phyloP scores from a whole-genome alignment of 2,888 invertebrate species.

The Andrena chrysosceles region DNA sequence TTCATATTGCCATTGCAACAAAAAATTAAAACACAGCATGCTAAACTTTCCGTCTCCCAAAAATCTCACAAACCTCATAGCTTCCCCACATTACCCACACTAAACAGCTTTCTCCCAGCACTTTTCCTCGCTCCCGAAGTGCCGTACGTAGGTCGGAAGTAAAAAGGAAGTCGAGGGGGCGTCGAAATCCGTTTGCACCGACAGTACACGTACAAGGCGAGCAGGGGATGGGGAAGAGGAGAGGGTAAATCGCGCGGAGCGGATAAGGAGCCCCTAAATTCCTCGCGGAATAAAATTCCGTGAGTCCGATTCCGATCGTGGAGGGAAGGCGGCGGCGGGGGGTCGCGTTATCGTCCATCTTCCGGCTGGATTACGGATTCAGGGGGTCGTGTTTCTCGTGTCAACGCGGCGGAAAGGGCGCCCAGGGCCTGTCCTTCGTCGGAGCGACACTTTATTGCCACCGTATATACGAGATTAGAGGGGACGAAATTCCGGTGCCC shows the following conservation, averaged over 20 bases:
- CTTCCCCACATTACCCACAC: not conserved
- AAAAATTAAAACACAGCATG: too few relatives aligned
- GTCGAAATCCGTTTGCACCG: not conserved
- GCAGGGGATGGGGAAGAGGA: not conserved
- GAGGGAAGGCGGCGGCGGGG: not conserved
- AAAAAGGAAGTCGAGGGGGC: not conserved
- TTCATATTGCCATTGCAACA: too few relatives aligned
- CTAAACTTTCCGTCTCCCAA: too few relatives aligned
- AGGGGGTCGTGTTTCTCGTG: conserved; percentile 43
- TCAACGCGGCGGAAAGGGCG: conserved; percentile 47
- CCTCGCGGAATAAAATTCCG: conserved; percentile 36
- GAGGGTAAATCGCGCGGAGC: conserved; percentile 11
- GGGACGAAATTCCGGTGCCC: conserved; percentile 62
- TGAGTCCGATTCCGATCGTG: conserved; percentile 27
- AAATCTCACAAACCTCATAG: too few relatives aligned
- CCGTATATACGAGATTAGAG: conserved; percentile 70
- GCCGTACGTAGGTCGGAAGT: not conserved
- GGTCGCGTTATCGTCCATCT: conserved; percentile 54
- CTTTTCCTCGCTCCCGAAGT: not conserved
- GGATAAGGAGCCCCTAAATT: conserved; percentile 35
- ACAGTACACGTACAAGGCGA: not conserved
- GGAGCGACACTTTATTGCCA: conserved; percentile 69
- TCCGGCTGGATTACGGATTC: conserved; percentile 62
- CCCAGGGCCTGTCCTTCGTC: conserved; percentile 42
- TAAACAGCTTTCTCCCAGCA: not conserved